These are phyloP conservation scores for Cyaniris semiargus DNA, from an alignment of 2,888 invertebrate species.

Conservation along the genomic window DNA sequence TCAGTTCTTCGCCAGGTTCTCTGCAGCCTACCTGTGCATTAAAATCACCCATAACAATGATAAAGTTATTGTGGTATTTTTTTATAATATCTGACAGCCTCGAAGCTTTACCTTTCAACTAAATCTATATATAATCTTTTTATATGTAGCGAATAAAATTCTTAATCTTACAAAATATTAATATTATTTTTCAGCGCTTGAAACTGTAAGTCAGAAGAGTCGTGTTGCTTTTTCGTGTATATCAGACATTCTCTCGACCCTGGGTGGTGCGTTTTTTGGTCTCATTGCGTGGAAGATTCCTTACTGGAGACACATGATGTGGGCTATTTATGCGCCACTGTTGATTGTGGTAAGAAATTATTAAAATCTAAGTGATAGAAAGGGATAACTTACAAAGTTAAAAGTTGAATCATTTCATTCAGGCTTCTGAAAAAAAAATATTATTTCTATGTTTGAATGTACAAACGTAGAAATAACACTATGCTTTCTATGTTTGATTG, in stretches of 20 bases:
- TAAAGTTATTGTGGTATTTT: no score
- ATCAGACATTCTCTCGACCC: conserved; percentile 60
- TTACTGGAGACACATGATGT: conserved; percentile 85
- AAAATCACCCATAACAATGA: no score
- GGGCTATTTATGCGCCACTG: conserved; percentile 86
- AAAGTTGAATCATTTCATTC: no score
- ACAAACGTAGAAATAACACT: no score
- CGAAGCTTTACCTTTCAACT: no score
- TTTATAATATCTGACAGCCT: no score
- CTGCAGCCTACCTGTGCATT: no score
- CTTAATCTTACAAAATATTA: background rate
- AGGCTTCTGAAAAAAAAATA: no score
- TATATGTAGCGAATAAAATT: background rate
- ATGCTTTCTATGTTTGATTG: no score
- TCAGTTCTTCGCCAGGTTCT: no score
- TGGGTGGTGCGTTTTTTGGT: conserved; percentile 86
- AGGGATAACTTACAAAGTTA: background rate
- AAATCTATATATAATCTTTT: no score
- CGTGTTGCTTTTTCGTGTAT: conserved; percentile 71
- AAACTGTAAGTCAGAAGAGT: conserved; percentile 65
- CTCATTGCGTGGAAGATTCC: conserved; percentile 85
- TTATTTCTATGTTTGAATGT: no score
- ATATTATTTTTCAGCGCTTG: conserved; percentile 58
- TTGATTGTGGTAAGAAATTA: conserved; percentile 72
- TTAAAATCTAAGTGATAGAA: background rate